A percentile compares a stretch with the other conserved stretches of the same genome.
Conservation (phyloP, 2,797 vertebrate species). For the Dendrocincla fuliginosa region DNA sequence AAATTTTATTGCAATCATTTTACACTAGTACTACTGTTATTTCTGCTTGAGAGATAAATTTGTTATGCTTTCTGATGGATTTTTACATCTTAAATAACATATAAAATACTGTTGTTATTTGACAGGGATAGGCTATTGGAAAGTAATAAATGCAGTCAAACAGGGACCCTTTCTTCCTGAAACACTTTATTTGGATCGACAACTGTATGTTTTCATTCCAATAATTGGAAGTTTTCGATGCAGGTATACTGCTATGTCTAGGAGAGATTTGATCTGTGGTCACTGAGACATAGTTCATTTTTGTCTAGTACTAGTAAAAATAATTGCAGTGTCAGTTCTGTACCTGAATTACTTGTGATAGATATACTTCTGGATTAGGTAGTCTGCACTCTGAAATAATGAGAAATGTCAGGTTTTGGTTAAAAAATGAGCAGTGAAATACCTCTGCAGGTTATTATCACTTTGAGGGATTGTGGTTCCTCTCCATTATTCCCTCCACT, state of each 20-base stretch:
- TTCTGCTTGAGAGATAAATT: conserved; percentile 1
- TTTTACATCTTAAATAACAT: not conserved
- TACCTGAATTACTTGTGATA: conserved; percentile 54
- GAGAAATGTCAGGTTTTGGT: conserved; percentile 63
- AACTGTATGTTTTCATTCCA: conserved; percentile 20
- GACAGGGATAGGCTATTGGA: not conserved
- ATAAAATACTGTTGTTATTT: not conserved
- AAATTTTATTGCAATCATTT: not conserved
- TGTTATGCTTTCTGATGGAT: not conserved
- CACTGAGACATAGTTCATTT: conserved; percentile 42
- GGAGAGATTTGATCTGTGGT: conserved; percentile 41
- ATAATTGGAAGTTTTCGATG: conserved; percentile 6
- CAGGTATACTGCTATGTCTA: not conserved
- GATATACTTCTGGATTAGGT: conserved; percentile 58
- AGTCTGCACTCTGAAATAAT: conserved; percentile 46
- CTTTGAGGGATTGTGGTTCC: conserved; percentile 58
- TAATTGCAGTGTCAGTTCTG: conserved; percentile 57
- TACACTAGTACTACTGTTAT: not conserved
- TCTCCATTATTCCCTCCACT: conserved; percentile 56
- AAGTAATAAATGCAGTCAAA: conserved; percentile 13
- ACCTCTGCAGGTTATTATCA: conserved; percentile 66
- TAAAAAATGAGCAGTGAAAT: conserved; percentile 64
- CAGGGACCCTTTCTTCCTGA: not conserved
- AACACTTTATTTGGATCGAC: not conserved
- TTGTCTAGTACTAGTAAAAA: conserved; percentile 46